Evolutionary conservation across 2,888 invertebrate species (phyloP), one percentile per base, ranked within the genome.

Genomic region (Amphipoea oculea): DNA sequence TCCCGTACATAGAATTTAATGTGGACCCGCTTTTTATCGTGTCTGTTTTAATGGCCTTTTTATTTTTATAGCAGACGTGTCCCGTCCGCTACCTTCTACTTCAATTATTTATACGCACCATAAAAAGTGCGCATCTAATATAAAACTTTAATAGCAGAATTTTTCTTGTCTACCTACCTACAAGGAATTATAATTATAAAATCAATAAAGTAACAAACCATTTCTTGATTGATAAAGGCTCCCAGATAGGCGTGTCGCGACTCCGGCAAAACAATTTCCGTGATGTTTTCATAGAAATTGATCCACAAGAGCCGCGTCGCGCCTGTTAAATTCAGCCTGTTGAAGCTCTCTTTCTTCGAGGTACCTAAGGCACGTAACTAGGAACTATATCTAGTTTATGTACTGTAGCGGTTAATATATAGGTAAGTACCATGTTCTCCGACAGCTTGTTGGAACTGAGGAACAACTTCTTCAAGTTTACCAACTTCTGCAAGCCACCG

Each of bases 381-480:
- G 17, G 4, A 51, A 51, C 51, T 17, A 51, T 51, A 17, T 5
- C 23, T 23, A 7, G 23, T 23, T 54, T 54, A 7, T 54, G 54
- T 54, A 60, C 60, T 45, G 45, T 9, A 45, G 45, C 12, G 45
- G 45, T 12, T 45, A 45, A 45, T 48, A 48, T 48, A 12, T 48
- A 48, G 12, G 12, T 48, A 48, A 2, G 12, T 48, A 48, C 48
- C 48, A 48, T 98, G 81, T 99, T 99, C 92, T 98, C 98, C 0
- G 97, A 93, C 57, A 99, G 98, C 96, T 98, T 99, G 94, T 99
- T 99, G 9, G 99, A 98, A 78, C 99, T 98, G 60, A 99, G 96
- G 94, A 98, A 99, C 6, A 99, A 95, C 92, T n/a, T n/a, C n/a
- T n/a, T n/a, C n/a, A n/a, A n/a, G n/a, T n/a, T n/a, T n/a, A n/a